These are phyloP conservation scores for Cetoscarus ocellatus DNA, from an alignment of 2,797 vertebrate species.

Conservation along the genomic window DNA sequence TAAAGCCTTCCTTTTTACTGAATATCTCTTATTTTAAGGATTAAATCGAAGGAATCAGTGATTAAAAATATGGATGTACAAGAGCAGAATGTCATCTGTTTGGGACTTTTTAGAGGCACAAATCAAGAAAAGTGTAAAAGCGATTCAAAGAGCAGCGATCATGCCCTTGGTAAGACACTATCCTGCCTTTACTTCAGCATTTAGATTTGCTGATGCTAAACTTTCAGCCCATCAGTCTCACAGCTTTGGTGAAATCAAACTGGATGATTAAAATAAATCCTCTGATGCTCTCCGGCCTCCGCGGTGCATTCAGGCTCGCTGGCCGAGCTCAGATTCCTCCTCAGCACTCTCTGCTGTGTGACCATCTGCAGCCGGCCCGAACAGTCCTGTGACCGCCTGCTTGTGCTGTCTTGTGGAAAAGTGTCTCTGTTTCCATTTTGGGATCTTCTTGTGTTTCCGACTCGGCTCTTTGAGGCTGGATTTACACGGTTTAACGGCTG, in stretches of 20 bases:
- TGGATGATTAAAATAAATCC: slow-evolving; percentile 12
- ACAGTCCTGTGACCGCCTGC: slow-evolving; percentile 29
- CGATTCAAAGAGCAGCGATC: too few species aligned
- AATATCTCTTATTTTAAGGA: slow-evolving; percentile 9
- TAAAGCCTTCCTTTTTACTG: slow-evolving; percentile 16
- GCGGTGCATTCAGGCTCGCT: slow-evolving; percentile 39
- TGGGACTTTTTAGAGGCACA: too few species aligned
- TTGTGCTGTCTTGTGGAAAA: slow-evolving; percentile 40
- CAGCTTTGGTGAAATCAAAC: slow-evolving; percentile 9
- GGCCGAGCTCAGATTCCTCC: slow-evolving; percentile 54
- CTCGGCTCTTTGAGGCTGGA: background rate
- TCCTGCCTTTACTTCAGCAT: background rate
- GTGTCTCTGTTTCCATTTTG: slow-evolving; percentile 43
- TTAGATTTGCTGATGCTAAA: background rate
- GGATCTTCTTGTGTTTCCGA: slow-evolving; percentile 35
- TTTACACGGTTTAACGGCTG: slow-evolving; percentile 21
- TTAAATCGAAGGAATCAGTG: slow-evolving; percentile 4
- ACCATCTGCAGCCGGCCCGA: slow-evolving; percentile 57
- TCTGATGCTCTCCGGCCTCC: slow-evolving; percentile 21
- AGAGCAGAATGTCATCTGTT: too few species aligned
- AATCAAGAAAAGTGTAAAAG: too few species aligned
- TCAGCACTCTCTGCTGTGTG: slow-evolving; percentile 56
- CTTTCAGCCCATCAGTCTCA: slow-evolving; percentile 26
- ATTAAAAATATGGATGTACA: too few species aligned
- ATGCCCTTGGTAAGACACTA: too few species aligned